Conservation (phyloP, 2,113 vertebrate genomes). For the Poecile atricapillus region DNA sequence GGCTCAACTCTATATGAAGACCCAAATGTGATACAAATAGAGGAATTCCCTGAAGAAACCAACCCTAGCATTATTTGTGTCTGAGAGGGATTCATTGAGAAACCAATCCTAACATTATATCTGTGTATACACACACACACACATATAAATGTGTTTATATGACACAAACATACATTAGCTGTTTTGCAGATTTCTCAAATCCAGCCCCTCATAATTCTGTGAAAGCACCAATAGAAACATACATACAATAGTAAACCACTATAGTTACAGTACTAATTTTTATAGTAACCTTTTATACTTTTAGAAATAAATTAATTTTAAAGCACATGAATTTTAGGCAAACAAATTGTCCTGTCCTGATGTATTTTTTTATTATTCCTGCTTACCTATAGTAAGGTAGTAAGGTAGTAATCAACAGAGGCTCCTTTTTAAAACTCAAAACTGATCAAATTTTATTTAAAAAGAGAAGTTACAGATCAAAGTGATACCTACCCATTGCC, state of each 20-base stretch:
- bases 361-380: neutral
- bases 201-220: neutral
- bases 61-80: neutral
- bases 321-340: neutral
- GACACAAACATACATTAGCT: fast-evolving
- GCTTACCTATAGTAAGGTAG: neutral
- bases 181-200: neutral
- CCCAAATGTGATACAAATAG: neutral
- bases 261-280: neutral
- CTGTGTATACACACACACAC: neutral
- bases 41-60: neutral
- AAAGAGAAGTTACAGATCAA: neutral
- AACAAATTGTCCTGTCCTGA: neutral
- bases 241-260: neutral
- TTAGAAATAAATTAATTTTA: neutral
- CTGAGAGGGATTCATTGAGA: neutral
- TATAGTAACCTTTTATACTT: neutral
- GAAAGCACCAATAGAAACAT: neutral
- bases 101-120: neutral
- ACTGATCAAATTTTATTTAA: neutral
- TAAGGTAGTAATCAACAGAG: neutral
- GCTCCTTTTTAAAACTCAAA: neutral
- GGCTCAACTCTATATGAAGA: neutral
- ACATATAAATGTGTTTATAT: neutral
- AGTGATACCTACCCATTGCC: neutral